Percentiles rank a stretch among this genome's conserved stretches.
phyloP scores from a whole-genome alignment of 2,888 invertebrate species.

The Tanypteryx hageni region DNA sequence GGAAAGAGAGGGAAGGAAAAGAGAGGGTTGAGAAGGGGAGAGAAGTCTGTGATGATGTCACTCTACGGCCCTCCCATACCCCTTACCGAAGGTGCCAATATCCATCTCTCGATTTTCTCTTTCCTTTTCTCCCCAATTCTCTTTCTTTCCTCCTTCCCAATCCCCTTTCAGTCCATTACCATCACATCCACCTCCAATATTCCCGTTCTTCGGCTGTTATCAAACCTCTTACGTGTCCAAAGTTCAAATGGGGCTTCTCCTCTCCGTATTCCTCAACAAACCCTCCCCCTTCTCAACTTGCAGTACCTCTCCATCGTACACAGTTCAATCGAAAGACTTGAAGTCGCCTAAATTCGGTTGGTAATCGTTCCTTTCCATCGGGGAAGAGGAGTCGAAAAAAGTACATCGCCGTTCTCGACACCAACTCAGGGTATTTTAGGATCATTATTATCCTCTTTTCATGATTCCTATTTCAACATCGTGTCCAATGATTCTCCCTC shows the following conservation, averaged over 20 bases:
- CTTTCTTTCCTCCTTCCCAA: neutral
- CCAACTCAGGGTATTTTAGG: neutral
- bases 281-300: neutral
- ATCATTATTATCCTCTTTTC: neutral
- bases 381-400: neutral
- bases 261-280: neutral
- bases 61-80: neutral
- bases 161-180: neutral
- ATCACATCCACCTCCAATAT: slow-evolving; percentile 18
- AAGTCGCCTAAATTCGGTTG: neutral
- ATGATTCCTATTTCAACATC: neutral
- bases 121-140: neutral
- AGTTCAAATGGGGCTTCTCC: slow-evolving; percentile 8
- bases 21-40: neutral
- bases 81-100: neutral
- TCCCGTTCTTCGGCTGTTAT: neutral
- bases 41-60: neutral
- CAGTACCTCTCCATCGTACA: neutral
- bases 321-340: neutral
- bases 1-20: no score
- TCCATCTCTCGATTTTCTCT: neutral
- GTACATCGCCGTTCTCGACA: neutral
- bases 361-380: neutral
- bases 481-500: neutral
- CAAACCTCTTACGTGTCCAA: slow-evolving; percentile 11